Evolutionary conservation across 2,888 invertebrate species (phyloP).

Genomic region (Pollenia labialis): DNA sequence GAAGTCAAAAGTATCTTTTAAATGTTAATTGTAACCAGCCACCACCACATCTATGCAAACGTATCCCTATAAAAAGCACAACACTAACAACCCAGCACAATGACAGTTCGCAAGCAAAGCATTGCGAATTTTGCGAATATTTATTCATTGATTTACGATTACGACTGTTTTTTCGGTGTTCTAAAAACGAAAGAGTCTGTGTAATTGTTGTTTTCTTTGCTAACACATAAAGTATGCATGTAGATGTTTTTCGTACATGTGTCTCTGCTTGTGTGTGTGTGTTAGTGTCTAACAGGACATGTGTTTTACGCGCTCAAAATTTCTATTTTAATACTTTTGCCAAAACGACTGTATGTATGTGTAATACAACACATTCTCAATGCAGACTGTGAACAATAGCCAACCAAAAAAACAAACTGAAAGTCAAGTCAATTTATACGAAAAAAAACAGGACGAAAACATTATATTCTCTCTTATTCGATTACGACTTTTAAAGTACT

Average conservation of each 20-base stretch:
- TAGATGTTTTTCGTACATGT: background rate
- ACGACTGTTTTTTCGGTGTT: background rate
- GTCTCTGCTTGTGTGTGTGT: background rate
- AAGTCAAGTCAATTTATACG: constrained; percentile 45
- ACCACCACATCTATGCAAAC: background rate
- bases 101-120: constrained; percentile 56
- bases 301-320: constrained; percentile 62
- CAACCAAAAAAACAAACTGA: constrained; percentile 29
- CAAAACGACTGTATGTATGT: constrained; percentile 32
- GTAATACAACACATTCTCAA: constrained; percentile 8
- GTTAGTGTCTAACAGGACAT: constrained; percentile 44
- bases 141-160: constrained; percentile 68
- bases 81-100: background rate
- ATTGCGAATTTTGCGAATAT: constrained; percentile 55
- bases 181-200: background rate
- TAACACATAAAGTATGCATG: background rate
- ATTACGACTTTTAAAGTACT: constrained; percentile 4
- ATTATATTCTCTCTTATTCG: constrained; percentile 15
- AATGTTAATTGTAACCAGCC: constrained; percentile 40
- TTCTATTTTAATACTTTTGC: constrained; percentile 14
- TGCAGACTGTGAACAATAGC: constrained; percentile 41
- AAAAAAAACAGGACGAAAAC: background rate
- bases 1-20: constrained; percentile 29
- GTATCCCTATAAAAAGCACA: constrained; percentile 10
- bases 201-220: constrained; percentile 17